Evolutionary conservation across 2,888 invertebrate species (phyloP), one percentile per base, ranked within the genome.

Genomic region (Cantharis rustica): DNA sequence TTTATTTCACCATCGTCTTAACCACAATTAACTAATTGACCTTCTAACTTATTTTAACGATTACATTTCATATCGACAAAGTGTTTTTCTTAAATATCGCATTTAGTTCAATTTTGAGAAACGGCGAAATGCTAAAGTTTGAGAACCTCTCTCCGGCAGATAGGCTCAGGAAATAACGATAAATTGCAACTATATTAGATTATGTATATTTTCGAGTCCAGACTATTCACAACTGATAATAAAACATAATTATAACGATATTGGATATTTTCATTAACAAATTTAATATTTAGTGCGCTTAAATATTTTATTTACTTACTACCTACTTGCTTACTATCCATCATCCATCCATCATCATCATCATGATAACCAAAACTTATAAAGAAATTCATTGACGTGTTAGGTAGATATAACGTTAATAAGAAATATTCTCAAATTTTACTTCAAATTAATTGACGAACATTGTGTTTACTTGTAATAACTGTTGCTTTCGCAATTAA

Each of bases 151-250:
- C 74, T n/a, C 73, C 72, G 62, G 77, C 72, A 77, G 82, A 83
- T 84, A 83, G 81, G 82, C 82, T 84, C 84, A 85, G 85, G 85
- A 85, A 85, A 83, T 84, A 82, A 78, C 81, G 85, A 85, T 85
- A 85, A 84, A 80, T 81, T 80, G 80, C 81, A 83, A 84, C 82
- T 84, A 79, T 79, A 79, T 75, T 78, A 82, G 82, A 83, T n/a
- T 83, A 83, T 76, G 81, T 80, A 73, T 78, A 80, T 66, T 20
- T 23, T 23, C 10, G 16, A 80, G 79, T 82, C 82, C 84, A 84
- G 84, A 84, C 83, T 78, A 83, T 81, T 81, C 80, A 80, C 71
- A 71, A 74, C 72, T 75, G 81, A 82, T 80, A 80, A 82, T 66
- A 71, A 70, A 78, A 61, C 68, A 61, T 75, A 68, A 74, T 78